Conservation (phyloP, 2,888 invertebrate genomes). For the Stenotaenia linearis region DNA sequence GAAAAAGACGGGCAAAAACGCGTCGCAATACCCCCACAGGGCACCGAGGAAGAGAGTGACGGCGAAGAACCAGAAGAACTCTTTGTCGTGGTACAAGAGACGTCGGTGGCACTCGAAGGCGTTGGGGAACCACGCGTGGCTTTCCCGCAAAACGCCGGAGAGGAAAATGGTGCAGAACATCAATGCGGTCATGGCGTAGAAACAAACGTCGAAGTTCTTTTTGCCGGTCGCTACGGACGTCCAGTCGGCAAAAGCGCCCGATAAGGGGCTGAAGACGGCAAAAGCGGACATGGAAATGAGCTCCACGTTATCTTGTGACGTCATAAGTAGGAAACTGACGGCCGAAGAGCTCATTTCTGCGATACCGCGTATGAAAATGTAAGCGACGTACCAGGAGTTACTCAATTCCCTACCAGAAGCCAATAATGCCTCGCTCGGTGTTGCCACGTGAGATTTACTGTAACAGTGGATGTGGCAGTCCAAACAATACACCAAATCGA, state of each 20-base stretch:
- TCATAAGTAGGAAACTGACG: neutral
- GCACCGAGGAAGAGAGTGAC: constrained; percentile 67
- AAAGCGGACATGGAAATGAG: neutral
- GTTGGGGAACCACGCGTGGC: neutral
- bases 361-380: neutral
- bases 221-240: neutral
- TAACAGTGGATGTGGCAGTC: neutral
- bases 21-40: constrained; percentile 74
- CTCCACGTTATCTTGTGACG: neutral
- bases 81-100: neutral
- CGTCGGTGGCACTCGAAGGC: neutral
- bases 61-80: constrained; percentile 54
- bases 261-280: neutral
- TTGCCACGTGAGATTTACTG: neutral
- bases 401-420: neutral
- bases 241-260: neutral
- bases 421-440: neutral
- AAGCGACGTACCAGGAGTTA: neutral
- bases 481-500: neutral
- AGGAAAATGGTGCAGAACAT: neutral
- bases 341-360: neutral
- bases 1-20: constrained; percentile 63
- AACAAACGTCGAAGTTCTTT: neutral
- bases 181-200: neutral
- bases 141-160: neutral